Conservation (phyloP, 2,888 invertebrate species). For the Bedellia somnulentella region DNA sequence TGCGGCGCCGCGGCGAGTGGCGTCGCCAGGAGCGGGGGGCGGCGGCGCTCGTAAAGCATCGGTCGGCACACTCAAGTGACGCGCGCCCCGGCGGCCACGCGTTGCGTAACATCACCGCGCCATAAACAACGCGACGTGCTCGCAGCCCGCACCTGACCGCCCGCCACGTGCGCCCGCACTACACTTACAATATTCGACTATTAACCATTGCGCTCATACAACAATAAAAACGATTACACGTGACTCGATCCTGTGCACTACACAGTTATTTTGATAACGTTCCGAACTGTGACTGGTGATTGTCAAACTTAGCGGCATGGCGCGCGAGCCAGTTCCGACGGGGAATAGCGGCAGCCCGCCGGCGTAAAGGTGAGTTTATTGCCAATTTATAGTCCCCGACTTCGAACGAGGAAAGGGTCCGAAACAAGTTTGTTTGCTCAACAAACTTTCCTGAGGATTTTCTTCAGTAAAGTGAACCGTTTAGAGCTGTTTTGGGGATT, state of each 20-base stretch:
- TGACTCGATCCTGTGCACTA: conserved; percentile 37
- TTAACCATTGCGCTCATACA: conserved; percentile 54
- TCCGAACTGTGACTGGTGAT: conserved; percentile 2
- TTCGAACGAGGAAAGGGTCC: conserved; percentile 29
- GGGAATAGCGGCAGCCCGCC: conserved; percentile 43
- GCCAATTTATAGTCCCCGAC: conserved; percentile 50
- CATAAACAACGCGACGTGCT: conserved; percentile 54
- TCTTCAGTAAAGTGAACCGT: conserved; percentile 19
- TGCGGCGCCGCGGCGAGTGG: conserved; percentile 58
- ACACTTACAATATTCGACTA: conserved; percentile 12
- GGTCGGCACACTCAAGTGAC: conserved; percentile 59
- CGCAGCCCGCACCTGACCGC: conserved; percentile 32
- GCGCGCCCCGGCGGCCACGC: conserved; percentile 59
- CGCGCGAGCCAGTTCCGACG: conserved; percentile 47
- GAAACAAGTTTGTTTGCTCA: conserved; percentile 29
- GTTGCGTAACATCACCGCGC: conserved; percentile 52
- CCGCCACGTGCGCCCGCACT: conserved; percentile 35
- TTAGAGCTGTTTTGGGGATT: conserved; percentile 18
- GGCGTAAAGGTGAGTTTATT: conserved; percentile 57
- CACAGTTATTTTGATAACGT: not conserved
- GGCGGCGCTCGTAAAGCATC: conserved; percentile 58
- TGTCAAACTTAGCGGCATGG: conserved; percentile 23
- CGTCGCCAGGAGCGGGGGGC: conserved; percentile 40
- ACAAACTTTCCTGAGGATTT: conserved; percentile 40
- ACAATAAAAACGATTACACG: conserved; percentile 52